Evolutionary conservation across 2,113 vertebrate species (phyloP).

Genomic region (Spea bombifrons): DNA sequence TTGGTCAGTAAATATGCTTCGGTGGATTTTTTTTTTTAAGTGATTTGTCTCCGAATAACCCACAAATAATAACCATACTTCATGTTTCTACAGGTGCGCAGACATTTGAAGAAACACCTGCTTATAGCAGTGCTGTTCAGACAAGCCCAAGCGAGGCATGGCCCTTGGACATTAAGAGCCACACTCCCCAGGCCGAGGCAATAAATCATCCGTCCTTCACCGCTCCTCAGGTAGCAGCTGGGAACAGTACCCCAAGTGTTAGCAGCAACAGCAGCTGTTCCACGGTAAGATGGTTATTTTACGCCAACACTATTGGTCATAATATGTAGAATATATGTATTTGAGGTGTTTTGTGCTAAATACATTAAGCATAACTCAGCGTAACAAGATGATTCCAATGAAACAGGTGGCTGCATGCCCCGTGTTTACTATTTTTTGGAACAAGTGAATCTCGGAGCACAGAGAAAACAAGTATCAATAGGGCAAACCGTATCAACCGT

Average conservation of each 20-base stretch:
- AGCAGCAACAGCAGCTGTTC: conserved; percentile 87
- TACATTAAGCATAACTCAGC: too few relatives aligned
- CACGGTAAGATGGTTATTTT: conserved; percentile 68
- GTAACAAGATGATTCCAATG: too few relatives aligned
- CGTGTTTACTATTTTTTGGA: too few relatives aligned
- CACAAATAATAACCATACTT: too few relatives aligned
- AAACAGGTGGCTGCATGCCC: too few relatives aligned
- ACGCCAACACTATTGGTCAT: neutral
- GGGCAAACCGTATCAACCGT: too few relatives aligned
- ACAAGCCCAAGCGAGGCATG: conserved; percentile 67
- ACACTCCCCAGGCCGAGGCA: conserved; percentile 58
- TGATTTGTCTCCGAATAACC: too few relatives aligned
- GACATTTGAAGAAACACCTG: conserved; percentile 73
- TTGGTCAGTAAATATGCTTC: conserved; percentile 69
- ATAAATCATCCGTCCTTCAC: conserved; percentile 69
- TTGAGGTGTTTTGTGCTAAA: too few relatives aligned
- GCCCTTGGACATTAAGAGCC: conserved; percentile 69
- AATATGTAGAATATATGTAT: too few relatives aligned
- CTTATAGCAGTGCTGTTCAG: conserved; percentile 65
- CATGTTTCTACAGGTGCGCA: conserved; percentile 62
- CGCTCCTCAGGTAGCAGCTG: conserved; percentile 70
- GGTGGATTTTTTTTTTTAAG: too few relatives aligned
- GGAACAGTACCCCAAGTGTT: conserved; percentile 81
- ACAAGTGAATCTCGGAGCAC: too few relatives aligned
- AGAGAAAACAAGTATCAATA: too few relatives aligned